Evolutionary conservation across 2,113 vertebrate genomes (phyloP).

Genomic region (Hippocampus comes): DNA sequence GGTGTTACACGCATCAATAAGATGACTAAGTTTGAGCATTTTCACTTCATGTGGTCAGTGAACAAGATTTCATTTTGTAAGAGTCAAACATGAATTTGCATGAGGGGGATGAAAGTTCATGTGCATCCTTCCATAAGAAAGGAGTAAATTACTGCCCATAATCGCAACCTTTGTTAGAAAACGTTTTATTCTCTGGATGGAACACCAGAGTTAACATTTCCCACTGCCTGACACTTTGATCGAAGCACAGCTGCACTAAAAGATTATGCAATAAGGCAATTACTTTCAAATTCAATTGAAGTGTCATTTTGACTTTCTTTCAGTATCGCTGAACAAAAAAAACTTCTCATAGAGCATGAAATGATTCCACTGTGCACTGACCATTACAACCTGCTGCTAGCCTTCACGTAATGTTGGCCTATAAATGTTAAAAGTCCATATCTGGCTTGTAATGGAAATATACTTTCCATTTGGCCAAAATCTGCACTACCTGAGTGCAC

Average conservation of each 20-base stretch:
- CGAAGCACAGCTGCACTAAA: background rate
- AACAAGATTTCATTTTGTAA: background rate
- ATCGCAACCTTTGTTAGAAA: background rate
- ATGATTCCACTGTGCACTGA: background rate
- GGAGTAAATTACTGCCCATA: background rate
- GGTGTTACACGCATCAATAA: background rate
- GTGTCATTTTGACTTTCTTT: background rate
- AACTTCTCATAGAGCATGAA: background rate
- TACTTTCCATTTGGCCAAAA: slow-evolving; percentile 17
- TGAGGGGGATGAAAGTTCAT: background rate
- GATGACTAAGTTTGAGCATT: background rate
- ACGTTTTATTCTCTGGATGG: slow-evolving; percentile 5
- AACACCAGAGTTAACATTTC: slow-evolving; percentile 9
- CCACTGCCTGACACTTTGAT: slow-evolving; percentile 12
- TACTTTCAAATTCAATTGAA: slow-evolving; percentile 3
- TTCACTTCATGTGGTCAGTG: slow-evolving; percentile 1
- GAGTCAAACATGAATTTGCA: background rate
- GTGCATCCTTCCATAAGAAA: background rate
- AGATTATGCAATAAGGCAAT: slow-evolving; percentile 16
- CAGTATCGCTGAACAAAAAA: background rate
- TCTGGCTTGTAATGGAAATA: slow-evolving; percentile 15
- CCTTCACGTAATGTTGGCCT: slow-evolving; percentile 3
- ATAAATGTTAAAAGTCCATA: background rate
- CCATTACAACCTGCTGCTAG: slow-evolving; percentile 1
- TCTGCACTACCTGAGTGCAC: slow-evolving; percentile 17